phyloP scores from a whole-genome alignment of 30 jellyfish, hydroid and myxozoan species.

The Cassiopea andromeda region DNA sequence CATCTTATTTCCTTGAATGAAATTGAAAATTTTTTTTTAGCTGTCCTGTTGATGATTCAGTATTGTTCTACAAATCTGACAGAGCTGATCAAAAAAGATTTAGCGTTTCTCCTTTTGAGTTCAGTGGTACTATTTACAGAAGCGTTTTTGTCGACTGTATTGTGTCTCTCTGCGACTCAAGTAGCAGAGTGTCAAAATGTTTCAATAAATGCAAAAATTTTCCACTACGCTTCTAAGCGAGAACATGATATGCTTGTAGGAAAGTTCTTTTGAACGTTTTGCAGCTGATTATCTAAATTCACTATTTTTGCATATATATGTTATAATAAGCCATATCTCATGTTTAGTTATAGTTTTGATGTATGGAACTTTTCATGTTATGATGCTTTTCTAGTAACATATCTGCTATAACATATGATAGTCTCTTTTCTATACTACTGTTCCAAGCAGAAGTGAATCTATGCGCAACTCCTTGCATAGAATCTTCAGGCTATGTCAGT shows the following conservation, averaged over 20 bases:
- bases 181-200: constrained; percentile 51
- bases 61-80: constrained; percentile 53
- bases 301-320: too few species aligned
- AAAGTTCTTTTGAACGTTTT: too few species aligned
- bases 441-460: too few species aligned
- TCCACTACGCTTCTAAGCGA: not conserved
- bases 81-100: constrained; percentile 34
- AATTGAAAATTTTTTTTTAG: constrained; percentile 15
- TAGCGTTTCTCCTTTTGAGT: constrained; percentile 80
- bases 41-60: constrained; percentile 71
- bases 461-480: too few species aligned
- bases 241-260: not conserved
- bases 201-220: constrained; percentile 45
- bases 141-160: constrained; percentile 70
- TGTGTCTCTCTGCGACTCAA: constrained; percentile 77
- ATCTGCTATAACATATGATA: too few species aligned
- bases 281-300: too few species aligned
- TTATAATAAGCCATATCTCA: too few species aligned
- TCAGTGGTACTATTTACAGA: constrained; percentile 26
- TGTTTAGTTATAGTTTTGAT: too few species aligned
- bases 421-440: too few species aligned
- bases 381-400: too few species aligned
- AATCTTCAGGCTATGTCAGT: too few species aligned
- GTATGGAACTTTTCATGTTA: too few species aligned
- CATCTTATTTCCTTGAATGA: not conserved